Evolutionary conservation across 2,113 vertebrate species (phyloP).

Genomic region (Cathartes aura): DNA sequence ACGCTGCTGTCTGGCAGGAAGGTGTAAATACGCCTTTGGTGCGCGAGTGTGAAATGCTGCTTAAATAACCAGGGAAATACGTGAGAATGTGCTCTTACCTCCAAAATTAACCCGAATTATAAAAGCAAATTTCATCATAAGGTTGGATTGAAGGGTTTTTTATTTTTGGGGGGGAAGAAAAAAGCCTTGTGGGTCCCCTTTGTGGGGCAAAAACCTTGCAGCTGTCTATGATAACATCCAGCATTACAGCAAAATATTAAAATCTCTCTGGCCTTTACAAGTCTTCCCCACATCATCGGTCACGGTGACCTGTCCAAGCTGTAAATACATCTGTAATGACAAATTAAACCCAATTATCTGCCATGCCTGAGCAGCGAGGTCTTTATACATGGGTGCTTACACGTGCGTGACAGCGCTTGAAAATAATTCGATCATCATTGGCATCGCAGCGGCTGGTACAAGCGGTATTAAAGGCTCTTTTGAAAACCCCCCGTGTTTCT

Average conservation of each 20-base stretch:
- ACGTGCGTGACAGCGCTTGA: neutral
- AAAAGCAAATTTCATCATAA: neutral
- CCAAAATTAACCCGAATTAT: neutral
- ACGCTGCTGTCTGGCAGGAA: neutral
- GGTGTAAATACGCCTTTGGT: neutral
- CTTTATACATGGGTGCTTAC: neutral
- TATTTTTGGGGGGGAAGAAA: neutral
- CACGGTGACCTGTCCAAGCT: neutral
- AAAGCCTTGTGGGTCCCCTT: neutral
- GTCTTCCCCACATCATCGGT: neutral
- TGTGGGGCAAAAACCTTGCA: neutral
- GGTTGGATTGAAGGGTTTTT: neutral
- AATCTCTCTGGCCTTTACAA: neutral
- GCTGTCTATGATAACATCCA: neutral
- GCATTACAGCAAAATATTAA: neutral
- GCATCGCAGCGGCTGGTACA: neutral
- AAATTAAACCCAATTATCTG: conserved; percentile 56
- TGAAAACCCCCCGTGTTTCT: fast-evolving
- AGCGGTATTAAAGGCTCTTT: neutral
- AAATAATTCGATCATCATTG: neutral
- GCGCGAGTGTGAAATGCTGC: neutral
- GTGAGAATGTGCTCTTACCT: neutral
- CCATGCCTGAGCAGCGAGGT: neutral
- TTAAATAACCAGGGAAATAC: neutral
- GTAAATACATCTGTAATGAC: conserved; percentile 39